These are phyloP conservation scores for Drosophila cracens DNA, from an alignment of 2,888 invertebrate species.

Conservation along the genomic window DNA sequence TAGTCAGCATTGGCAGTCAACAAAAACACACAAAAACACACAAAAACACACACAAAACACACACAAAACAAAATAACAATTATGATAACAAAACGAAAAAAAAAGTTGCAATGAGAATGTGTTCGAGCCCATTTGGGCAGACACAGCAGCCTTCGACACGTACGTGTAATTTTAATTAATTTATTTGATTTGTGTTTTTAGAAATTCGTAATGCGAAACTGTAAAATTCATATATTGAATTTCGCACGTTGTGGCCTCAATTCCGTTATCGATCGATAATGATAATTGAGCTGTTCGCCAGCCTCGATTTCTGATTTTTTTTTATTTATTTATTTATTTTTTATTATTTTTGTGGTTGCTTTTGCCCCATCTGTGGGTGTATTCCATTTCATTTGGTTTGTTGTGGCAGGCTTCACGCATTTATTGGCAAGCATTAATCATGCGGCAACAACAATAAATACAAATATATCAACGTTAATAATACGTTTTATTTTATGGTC, in stretches of 20 bases:
- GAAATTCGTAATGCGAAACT: slow-evolving; percentile 49
- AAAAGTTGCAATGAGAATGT: slow-evolving; percentile 35
- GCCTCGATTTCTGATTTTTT: slow-evolving; percentile 47
- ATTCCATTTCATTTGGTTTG: slow-evolving; percentile 49
- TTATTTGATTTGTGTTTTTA: slow-evolving; percentile 45
- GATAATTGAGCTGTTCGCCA: slow-evolving; percentile 57
- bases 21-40: slow-evolving; percentile 6
- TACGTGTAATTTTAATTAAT: slow-evolving; percentile 79
- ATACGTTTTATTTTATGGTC: slow-evolving; percentile 40
- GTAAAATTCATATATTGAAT: slow-evolving; percentile 51
- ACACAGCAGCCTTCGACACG: slow-evolving; percentile 65
- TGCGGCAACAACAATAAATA: slow-evolving; percentile 41
- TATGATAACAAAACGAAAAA: slow-evolving; percentile 53
- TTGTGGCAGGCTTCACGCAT: slow-evolving; percentile 61
- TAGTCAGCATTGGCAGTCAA: slow-evolving; percentile 48
- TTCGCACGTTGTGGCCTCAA: slow-evolving; percentile 71
- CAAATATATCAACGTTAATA: slow-evolving; percentile 60
- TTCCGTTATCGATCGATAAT: slow-evolving; percentile 63
- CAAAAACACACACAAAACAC: neutral
- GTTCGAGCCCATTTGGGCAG: slow-evolving; percentile 39
- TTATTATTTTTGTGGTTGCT: slow-evolving; percentile 6
- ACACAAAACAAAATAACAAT: slow-evolving; percentile 37
- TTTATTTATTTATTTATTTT: neutral
- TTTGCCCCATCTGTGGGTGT: slow-evolving; percentile 68
- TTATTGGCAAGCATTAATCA: slow-evolving; percentile 74